phyloP scores from a whole-genome alignment of 2,888 invertebrate species.

The Drosophila setosimentum region DNA sequence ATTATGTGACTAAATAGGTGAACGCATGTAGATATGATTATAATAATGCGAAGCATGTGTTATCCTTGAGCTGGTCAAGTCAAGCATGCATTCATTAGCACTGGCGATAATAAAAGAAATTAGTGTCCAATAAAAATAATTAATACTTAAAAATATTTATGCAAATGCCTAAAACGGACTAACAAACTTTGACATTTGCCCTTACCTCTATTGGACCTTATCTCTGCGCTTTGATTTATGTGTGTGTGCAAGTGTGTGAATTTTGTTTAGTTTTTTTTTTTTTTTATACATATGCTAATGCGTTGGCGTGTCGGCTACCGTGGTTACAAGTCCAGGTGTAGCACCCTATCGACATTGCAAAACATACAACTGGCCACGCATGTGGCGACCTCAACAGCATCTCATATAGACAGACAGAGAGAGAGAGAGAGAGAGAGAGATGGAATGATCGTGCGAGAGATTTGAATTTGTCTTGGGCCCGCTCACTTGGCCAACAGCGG shows the following conservation, averaged over 20 bases:
- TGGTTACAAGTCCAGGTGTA: constrained; percentile 13
- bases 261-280: background rate
- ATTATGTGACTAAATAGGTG: constrained; percentile 7
- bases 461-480: constrained; percentile 24
- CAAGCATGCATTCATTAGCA: constrained; percentile 67
- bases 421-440: background rate
- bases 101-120: constrained; percentile 45
- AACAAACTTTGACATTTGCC: constrained; percentile 45
- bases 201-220: constrained; percentile 20
- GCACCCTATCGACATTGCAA: constrained; percentile 74
- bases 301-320: constrained; percentile 60
- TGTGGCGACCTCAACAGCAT: constrained; percentile 42
- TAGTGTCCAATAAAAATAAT: constrained; percentile 32
- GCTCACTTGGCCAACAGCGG: constrained; percentile 32
- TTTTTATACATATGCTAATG: constrained; percentile 52
- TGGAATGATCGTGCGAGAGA: constrained; percentile 18
- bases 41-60: constrained; percentile 5
- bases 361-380: constrained; percentile 52
- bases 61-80: constrained; percentile 64
- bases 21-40: background rate
- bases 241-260: background rate
- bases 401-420: constrained; percentile 11
- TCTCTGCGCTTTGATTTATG: constrained; percentile 37
- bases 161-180: constrained; percentile 34
- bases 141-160: constrained; percentile 5